Base-by-base conservation (phyloP, 2,888 invertebrate genomes). In the Drosophila algonquin region DNA sequence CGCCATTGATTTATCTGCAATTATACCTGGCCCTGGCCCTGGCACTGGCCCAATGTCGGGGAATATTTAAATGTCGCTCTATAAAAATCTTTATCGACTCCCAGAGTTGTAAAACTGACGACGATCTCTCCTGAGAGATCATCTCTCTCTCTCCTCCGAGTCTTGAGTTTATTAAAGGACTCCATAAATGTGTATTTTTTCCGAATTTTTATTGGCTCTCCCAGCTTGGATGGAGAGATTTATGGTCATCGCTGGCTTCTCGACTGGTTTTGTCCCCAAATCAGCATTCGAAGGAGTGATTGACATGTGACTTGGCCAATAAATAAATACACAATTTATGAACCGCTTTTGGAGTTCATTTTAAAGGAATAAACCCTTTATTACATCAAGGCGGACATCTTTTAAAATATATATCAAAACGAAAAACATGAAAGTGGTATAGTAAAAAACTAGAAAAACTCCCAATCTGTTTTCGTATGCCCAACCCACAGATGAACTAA, bases 141-240 rank as follows among this genome's bases (percentile, higher is more conserved):
- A 44, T 16, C 16, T 10, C 40, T 40, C 40, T 6, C 27, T 27
- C 1, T 6, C 8, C 1, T 21, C 2, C 14, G 16, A 14, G 45
- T 8, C 5, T 73, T 14, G 12, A n/a, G 81, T 83, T 80, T 83
- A 83, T 83, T 86, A 83, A 83, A 83, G 83, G 83, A 88, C 79
- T 76, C 81, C 63, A 83, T 86, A 86, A 83, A 83, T 69, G 54
- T 55, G 30, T 40, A 1, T 14, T 40, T 40, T 51, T 50, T 18
- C 47, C 62, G 24, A 16, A 40, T 14, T 63, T 55, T 59, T 51
- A 56, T 52, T 54, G 48, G 59, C 21, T 44, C 52, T 16, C 24
- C 24, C 24, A 5, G 24, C 24, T 24, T 24, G 24, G 53, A 35
- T 56, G 40, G 59, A 51, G 74, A 70, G 89, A 86, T 88, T 83